Base-by-base conservation (phyloP, 2,888 invertebrate species). In the Eupeodes latifasciatus region DNA sequence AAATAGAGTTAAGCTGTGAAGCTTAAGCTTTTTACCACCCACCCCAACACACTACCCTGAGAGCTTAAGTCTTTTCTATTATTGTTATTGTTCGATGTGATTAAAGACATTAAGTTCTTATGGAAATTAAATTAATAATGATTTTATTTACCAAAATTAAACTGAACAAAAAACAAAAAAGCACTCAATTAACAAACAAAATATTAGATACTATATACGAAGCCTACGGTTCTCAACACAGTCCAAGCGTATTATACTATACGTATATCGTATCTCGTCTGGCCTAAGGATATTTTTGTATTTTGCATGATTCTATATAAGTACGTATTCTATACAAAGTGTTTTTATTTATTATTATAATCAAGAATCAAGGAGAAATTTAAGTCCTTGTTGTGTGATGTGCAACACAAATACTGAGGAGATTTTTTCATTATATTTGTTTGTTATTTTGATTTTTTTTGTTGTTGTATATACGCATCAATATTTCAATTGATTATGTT, bases 261-360 rank as follows among this genome's bases (percentile, higher is more conserved):
- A 16, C 53, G 11, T 12, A 7, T 12, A 7, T 34, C 34, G 40
- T 69, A 16, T 40, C 36, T 12, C 47, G 69, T 71, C 69, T 55
- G 34, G 14, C 55, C 34, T n/a, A 36, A 71, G 27, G 16, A 55
- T 55, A 19, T 55, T 71, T 71, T 27, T 47, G 27, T 51, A 7
- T 40, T 51, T 71, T 53, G 12, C 34, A 16, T 51, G 36, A 11
- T 6, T 44, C 44, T 4, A 12, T 51, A 5, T 14, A 5, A n/a
- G 10, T 16, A 16, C 16, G 14, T 55, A n/a, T 19, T 67, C 7
- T 11, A 10, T 4, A 12, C 14, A 53, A 53, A 55, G 19, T 71
- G 55, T 71, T 71, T 71, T 71, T 55, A 71, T 71, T 12, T 9
- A 40, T 40, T 6, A 40, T 40, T 40, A 40, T 40, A 40, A 55